Percentiles rank a stretch among this genome's conserved stretches.
phyloP scores from a whole-genome alignment of 2,888 invertebrate species.

The Theretra japonica region DNA sequence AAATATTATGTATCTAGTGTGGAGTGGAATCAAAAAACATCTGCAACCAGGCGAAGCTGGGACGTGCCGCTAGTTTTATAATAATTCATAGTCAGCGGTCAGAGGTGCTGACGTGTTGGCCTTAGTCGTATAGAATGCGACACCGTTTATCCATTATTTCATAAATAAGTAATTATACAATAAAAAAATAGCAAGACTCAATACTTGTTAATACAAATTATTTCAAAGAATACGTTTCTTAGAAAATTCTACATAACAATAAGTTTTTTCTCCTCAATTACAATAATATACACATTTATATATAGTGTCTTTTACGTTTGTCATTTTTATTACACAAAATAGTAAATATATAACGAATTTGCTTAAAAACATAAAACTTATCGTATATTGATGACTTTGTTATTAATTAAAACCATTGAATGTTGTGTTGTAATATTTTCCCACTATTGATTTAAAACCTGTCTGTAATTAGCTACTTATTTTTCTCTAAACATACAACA shows the following conservation, averaged over 20 bases:
- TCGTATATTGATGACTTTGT: neutral
- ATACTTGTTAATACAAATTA: too few relatives aligned
- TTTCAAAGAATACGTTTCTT: too few relatives aligned
- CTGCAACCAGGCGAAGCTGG: too few relatives aligned
- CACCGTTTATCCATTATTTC: too few relatives aligned
- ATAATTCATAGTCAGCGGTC: too few relatives aligned
- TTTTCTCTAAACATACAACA: neutral
- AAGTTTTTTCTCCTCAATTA: neutral
- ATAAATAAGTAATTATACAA: too few relatives aligned
- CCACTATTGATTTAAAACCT: constrained; percentile 4
- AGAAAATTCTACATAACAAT: neutral
- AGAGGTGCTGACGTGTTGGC: too few relatives aligned
- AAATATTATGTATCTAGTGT: too few relatives aligned
- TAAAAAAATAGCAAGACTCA: too few relatives aligned
- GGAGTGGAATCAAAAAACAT: too few relatives aligned
- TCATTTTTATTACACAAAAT: neutral
- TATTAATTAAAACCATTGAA: neutral
- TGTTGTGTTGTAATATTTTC: neutral
- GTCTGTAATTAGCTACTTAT: neutral
- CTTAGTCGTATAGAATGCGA: too few relatives aligned
- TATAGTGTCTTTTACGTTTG: neutral
- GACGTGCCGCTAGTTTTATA: too few relatives aligned
- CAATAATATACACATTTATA: neutral
- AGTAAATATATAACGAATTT: neutral
- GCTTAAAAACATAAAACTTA: neutral